Evolutionary conservation across 2,888 invertebrate genomes (phyloP).

Genomic region (Oxystoma pomonae): DNA sequence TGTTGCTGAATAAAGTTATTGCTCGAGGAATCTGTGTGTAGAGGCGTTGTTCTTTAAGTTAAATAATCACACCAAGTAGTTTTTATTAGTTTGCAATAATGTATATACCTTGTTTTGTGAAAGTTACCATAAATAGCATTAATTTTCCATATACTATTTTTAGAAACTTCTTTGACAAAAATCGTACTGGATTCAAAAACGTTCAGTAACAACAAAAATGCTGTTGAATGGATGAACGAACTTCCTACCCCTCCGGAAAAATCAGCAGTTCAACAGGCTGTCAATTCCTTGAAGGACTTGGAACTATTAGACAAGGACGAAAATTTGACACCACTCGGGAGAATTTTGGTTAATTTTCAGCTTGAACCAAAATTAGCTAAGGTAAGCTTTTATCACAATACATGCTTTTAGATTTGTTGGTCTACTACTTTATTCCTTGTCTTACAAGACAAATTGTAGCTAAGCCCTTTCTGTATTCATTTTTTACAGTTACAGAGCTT

Average conservation of each 20-base stretch:
- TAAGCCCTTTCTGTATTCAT: no score
- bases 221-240: conserved; percentile 55
- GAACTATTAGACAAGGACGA: conserved; percentile 58
- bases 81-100: neutral
- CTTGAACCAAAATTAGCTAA: conserved; percentile 60
- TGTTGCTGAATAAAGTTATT: no score
- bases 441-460: no score
- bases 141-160: neutral
- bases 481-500: no score
- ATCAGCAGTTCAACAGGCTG: conserved; percentile 53
- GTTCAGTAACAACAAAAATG: conserved; percentile 55
- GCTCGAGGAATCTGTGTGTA: no score
- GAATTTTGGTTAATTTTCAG: conserved; percentile 48
- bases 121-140: neutral
- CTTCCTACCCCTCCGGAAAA: conserved; percentile 60
- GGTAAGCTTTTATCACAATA: no score
- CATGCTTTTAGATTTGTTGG: no score
- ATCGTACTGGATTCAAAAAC: conserved; percentile 58
- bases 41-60: no score
- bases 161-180: conserved; percentile 49
- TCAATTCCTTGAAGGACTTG: conserved; percentile 56
- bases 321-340: conserved; percentile 61
- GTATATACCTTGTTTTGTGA: neutral
- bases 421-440: no score
- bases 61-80: neutral